phyloP scores from a whole-genome alignment of 2,113 vertebrate species.

The Laterallus jamaicensis region DNA sequence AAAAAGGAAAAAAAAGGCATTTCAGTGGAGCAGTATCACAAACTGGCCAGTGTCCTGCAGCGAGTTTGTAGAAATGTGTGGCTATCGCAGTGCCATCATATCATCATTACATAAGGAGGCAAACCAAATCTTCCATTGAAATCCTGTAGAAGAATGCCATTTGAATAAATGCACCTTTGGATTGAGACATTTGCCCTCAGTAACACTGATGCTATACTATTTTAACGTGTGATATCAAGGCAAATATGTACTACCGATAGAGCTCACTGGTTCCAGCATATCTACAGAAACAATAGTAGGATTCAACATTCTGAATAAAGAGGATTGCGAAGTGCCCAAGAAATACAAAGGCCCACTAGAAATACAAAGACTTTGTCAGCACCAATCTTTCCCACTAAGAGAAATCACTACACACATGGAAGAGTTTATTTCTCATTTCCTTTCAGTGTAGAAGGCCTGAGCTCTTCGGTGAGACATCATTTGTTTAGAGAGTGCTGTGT shows the following conservation, averaged over 20 bases:
- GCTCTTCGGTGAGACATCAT: neutral
- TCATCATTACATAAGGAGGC: neutral
- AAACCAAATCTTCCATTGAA: neutral
- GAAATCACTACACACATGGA: neutral
- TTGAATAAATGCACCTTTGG: neutral
- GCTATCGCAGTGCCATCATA: neutral
- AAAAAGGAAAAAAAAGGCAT: neutral
- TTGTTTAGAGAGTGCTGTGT: neutral
- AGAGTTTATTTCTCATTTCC: neutral
- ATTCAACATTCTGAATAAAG: neutral
- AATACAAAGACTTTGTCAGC: neutral
- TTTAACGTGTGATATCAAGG: neutral
- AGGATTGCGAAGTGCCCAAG: neutral
- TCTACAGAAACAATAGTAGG: neutral
- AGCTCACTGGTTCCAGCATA: neutral
- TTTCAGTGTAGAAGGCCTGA: neutral
- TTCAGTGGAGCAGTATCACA: neutral
- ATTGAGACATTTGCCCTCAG: neutral
- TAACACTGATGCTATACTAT: neutral
- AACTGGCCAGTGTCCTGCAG: neutral
- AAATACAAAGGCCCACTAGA: neutral
- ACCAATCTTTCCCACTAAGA: neutral
- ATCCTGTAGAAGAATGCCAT: neutral
- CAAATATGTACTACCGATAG: neutral
- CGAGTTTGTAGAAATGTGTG: neutral